phyloP scores from a whole-genome alignment of 2,113 vertebrate species.

The Orientallactaga bullata region DNA sequence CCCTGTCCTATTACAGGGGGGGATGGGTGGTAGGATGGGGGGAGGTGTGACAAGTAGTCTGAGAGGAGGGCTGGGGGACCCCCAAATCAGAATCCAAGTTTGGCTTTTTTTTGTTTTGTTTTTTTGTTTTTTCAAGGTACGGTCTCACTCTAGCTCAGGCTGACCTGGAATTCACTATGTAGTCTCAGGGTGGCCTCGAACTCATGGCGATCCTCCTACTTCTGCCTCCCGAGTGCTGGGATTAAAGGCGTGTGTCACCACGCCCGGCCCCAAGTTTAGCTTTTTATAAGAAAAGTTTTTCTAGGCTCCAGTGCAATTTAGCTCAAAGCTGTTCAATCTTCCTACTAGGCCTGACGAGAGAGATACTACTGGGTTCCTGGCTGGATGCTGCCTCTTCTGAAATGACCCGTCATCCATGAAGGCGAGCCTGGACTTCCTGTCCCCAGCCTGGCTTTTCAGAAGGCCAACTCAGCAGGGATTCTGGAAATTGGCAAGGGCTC shows the following conservation, averaged over 20 bases:
- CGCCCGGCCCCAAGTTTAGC: too few species aligned
- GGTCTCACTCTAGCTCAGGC: too few species aligned
- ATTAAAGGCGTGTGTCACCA: too few species aligned
- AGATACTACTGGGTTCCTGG: constrained; percentile 61
- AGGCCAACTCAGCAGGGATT: neutral
- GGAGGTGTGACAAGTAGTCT: too few species aligned
- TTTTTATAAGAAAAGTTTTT: constrained; percentile 29
- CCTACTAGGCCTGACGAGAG: constrained; percentile 31
- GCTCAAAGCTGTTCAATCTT: neutral
- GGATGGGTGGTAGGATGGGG: neutral
- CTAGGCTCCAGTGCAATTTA: neutral
- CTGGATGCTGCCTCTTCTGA: neutral
- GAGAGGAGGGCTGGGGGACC: too few species aligned
- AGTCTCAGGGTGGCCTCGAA: too few species aligned
- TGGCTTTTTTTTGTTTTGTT: too few species aligned
- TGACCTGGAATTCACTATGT: too few species aligned
- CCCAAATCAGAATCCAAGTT: neutral
- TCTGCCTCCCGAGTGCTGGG: too few species aligned
- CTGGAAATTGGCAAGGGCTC: accelerated
- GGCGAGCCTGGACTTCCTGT: neutral
- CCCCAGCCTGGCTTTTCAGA: neutral
- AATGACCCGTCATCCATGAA: neutral
- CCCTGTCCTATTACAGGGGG: neutral
- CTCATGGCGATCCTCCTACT: too few species aligned
- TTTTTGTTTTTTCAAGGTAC: too few species aligned